Evolutionary conservation across 2,888 invertebrate species (phyloP).

Genomic region (Keiferia lycopersicella): DNA sequence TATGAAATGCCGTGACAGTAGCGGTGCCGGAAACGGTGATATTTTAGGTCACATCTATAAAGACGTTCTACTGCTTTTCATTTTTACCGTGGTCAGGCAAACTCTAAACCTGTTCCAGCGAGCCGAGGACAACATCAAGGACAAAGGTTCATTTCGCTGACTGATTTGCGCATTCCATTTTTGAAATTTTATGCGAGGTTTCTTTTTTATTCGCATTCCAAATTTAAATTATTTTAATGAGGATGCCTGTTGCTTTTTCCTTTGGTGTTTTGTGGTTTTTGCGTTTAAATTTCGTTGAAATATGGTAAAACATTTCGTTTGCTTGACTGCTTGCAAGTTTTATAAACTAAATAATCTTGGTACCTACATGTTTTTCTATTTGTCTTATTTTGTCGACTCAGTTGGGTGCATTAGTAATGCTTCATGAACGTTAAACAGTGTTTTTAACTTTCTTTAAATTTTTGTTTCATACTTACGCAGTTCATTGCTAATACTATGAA

Average conservation of each 20-base stretch:
- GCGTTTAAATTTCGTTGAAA: background rate
- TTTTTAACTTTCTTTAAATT: background rate
- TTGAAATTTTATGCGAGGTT: conserved; percentile 30
- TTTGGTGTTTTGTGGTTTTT: background rate
- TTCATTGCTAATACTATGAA: too few relatives aligned
- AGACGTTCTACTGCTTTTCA: too few relatives aligned
- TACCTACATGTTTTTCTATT: background rate
- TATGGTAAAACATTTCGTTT: background rate
- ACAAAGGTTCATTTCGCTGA: conserved; percentile 42
- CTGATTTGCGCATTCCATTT: conserved; percentile 29
- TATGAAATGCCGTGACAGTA: too few relatives aligned
- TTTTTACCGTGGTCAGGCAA: background rate
- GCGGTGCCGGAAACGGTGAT: too few relatives aligned
- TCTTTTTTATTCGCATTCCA: conserved; percentile 19
- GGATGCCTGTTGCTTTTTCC: background rate
- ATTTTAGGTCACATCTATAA: too few relatives aligned
- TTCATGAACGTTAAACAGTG: background rate
- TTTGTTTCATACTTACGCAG: too few relatives aligned
- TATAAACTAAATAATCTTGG: background rate
- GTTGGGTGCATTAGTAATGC: background rate
- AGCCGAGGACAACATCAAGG: conserved; percentile 49
- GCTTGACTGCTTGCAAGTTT: background rate
- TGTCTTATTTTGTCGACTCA: conserved; percentile 5
- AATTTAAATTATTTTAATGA: conserved; percentile 11
- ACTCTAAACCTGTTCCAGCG: conserved; percentile 41